Conservation (phyloP, 2,888 invertebrate genomes). For the Protula sp. region DNA sequence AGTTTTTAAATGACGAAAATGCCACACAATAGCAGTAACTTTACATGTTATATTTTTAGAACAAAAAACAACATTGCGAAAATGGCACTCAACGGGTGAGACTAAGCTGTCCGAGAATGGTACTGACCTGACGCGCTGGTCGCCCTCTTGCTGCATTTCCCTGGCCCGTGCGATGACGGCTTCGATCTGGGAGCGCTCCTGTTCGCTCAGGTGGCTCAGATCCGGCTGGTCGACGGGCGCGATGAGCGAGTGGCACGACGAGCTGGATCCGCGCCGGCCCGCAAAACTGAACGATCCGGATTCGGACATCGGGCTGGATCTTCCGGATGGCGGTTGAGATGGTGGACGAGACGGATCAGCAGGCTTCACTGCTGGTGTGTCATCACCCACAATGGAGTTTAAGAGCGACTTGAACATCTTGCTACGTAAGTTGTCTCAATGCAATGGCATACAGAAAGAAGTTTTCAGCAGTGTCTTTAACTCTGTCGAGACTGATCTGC, state of each 20-base stretch:
- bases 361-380: neutral
- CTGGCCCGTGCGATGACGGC: slow-evolving; percentile 64
- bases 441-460: too few species aligned
- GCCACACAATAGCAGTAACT: too few species aligned
- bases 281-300: neutral
- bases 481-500: too few species aligned
- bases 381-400: neutral
- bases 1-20: too few species aligned
- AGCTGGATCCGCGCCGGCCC: neutral
- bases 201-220: slow-evolving; percentile 60
- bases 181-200: slow-evolving; percentile 61
- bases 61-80: too few species aligned
- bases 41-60: too few species aligned
- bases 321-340: neutral
- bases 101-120: too few species aligned
- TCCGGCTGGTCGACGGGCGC: slow-evolving; percentile 55
- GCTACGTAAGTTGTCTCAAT: too few species aligned
- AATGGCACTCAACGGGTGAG: too few species aligned
- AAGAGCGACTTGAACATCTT: neutral
- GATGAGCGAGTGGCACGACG: neutral
- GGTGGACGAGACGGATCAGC: neutral
- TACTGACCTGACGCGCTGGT: slow-evolving; percentile 33
- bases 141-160: slow-evolving; percentile 49
- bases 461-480: too few species aligned
- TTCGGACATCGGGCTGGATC: neutral